Conservation (phyloP, 2,797 vertebrate genomes). For the Orientallactaga sibirica region DNA sequence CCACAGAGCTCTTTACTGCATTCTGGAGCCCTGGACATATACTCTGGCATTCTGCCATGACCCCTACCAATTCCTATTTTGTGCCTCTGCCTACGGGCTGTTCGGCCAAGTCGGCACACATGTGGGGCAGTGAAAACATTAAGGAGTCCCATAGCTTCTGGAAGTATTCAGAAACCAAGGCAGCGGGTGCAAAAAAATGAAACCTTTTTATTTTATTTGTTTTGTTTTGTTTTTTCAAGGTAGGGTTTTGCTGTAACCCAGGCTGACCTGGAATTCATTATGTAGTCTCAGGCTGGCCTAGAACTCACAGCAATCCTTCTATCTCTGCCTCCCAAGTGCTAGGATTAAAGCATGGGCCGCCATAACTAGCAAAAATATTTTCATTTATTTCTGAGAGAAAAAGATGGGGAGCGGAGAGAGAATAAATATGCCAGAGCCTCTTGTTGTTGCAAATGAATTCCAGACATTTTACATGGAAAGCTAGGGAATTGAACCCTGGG, state of each 20-base stretch:
- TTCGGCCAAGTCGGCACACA: neutral
- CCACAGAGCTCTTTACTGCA: neutral
- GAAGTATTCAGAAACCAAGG: neutral
- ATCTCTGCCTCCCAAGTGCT: no score
- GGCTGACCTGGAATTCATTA: no score
- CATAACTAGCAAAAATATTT: no score
- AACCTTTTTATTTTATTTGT: neutral
- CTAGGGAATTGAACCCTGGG: no score
- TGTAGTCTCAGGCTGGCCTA: no score
- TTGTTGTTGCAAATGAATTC: neutral
- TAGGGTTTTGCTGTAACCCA: no score
- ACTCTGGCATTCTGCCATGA: fast-evolving
- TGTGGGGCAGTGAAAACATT: neutral
- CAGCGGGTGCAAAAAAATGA: neutral
- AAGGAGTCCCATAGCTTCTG: neutral
- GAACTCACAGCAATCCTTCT: no score
- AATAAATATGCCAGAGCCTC: no score
- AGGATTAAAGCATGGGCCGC: no score
- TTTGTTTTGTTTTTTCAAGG: neutral
- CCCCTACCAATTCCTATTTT: neutral
- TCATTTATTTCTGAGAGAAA: no score
- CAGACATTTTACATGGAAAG: neutral
- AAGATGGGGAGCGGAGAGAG: no score
- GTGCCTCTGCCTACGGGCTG: neutral
- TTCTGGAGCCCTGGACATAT: neutral